These are phyloP conservation scores for Enoplosus armatus DNA, from an alignment of 2,797 vertebrate species.

Conservation along the genomic window DNA sequence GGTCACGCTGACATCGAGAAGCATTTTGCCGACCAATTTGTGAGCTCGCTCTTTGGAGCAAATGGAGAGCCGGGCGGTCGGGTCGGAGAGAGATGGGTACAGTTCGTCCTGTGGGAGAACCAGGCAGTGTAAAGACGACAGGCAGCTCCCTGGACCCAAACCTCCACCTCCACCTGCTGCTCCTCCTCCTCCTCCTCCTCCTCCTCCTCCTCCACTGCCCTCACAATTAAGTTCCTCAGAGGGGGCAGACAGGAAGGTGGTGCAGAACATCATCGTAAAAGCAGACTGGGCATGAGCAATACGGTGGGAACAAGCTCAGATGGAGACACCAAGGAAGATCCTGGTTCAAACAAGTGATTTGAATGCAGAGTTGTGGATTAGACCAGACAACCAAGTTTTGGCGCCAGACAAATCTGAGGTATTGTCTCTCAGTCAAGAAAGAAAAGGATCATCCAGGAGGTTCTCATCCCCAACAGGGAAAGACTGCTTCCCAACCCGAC, in stretches of 20 bases:
- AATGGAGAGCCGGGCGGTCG: slow-evolving; percentile 58
- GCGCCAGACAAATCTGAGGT: not conserved
- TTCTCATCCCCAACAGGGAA: not conserved
- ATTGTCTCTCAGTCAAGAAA: not conserved
- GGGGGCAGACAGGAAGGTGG: slow-evolving; percentile 85
- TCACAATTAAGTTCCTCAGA: slow-evolving; percentile 79
- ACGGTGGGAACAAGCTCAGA: not conserved
- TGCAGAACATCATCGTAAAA: slow-evolving; percentile 87
- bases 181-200: slow-evolving; percentile 11
- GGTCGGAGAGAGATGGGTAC: slow-evolving; percentile 75
- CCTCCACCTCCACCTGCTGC: slow-evolving; percentile 48
- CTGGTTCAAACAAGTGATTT: not conserved
- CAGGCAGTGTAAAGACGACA: slow-evolving; percentile 86
- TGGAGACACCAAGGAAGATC: not conserved
- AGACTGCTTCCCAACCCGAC: not conserved
- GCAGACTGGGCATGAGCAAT: slow-evolving; percentile 20
- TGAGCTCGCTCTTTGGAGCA: slow-evolving; percentile 71
- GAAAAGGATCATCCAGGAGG: not conserved
- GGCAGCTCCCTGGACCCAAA: slow-evolving; percentile 78
- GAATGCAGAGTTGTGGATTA: not conserved
- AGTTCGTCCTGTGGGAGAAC: slow-evolving; percentile 88
- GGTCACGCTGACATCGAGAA: slow-evolving; percentile 72
- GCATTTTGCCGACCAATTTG: slow-evolving; percentile 80
- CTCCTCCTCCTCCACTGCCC: slow-evolving; percentile 34
- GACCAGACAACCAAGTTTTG: not conserved